Evolutionary conservation across 2,888 invertebrate genomes (phyloP).

Genomic region (Brachylomia viminalis): DNA sequence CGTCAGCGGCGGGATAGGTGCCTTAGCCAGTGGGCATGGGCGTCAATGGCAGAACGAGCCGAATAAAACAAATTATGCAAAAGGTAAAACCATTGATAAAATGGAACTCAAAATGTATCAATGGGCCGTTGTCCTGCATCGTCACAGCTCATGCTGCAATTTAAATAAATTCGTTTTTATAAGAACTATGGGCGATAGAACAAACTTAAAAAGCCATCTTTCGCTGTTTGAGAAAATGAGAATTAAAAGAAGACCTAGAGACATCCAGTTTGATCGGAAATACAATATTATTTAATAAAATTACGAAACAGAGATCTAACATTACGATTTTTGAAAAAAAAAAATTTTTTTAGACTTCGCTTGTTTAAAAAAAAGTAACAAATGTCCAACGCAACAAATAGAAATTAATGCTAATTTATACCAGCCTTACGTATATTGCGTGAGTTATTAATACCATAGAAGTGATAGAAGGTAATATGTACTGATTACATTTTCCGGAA

Average conservation of each 20-base stretch:
- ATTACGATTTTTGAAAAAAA: no score
- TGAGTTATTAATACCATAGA: constrained; percentile 11
- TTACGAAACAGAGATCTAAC: no score
- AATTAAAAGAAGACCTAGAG: no score
- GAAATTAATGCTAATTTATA: constrained; percentile 31
- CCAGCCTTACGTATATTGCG: background rate
- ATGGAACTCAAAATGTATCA: background rate
- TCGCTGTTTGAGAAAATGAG: no score
- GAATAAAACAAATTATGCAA: background rate
- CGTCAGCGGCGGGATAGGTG: no score
- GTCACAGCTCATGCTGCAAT: background rate
- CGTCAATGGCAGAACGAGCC: background rate
- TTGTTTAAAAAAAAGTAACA: no score
- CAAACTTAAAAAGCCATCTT: background rate
- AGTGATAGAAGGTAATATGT: background rate
- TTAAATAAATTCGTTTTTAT: background rate
- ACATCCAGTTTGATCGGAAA: no score
- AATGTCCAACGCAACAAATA: background rate
- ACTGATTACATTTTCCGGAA: constrained; percentile 10
- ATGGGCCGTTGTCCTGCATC: background rate
- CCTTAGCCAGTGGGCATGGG: background rate
- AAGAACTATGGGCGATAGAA: background rate
- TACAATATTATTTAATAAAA: no score
- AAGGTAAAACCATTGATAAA: background rate
- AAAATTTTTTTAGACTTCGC: no score